Conservation (phyloP, 2,888 invertebrate genomes). For the Torymus tubicola region DNA sequence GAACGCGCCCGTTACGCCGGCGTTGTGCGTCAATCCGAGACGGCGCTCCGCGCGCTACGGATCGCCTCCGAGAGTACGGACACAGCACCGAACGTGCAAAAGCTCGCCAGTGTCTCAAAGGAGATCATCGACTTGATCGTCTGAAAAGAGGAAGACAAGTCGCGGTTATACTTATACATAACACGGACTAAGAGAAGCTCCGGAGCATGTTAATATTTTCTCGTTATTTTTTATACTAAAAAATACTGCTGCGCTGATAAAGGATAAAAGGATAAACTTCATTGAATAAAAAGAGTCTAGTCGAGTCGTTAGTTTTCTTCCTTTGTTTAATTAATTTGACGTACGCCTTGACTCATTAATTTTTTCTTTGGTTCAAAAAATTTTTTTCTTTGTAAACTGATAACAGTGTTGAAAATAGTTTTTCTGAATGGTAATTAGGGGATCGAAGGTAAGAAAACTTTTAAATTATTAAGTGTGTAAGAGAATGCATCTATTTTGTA, state of each 20-base stretch:
- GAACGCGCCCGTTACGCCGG: constrained; percentile 14
- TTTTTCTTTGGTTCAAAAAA: background rate
- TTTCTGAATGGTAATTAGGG: too few species aligned
- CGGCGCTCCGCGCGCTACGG: constrained; percentile 7
- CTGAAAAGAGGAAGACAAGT: background rate
- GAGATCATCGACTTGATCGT: constrained; percentile 37
- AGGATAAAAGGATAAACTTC: constrained; percentile 12
- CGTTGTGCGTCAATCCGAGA: constrained; percentile 26
- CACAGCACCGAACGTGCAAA: background rate
- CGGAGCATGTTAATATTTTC: constrained; percentile 50
- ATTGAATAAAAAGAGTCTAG: constrained; percentile 50
- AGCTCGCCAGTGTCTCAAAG: constrained; percentile 38
- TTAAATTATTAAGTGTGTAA: too few species aligned
- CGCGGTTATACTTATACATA: background rate
- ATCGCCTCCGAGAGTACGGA: constrained; percentile 3
- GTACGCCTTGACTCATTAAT: background rate
- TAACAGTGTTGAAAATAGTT: too few species aligned
- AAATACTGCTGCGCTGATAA: constrained; percentile 15
- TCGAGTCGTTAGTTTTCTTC: constrained; percentile 25
- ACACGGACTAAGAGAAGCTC: background rate
- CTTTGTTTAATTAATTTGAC: background rate
- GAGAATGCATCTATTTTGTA: too few species aligned
- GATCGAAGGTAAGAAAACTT: too few species aligned
- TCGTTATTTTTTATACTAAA: constrained; percentile 55
- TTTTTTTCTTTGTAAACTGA: too few species aligned